Evolutionary conservation across 2,797 vertebrate genomes (phyloP), one percentile per base, ranked within the genome.

Genomic region (Pogonophryne albipinna): DNA sequence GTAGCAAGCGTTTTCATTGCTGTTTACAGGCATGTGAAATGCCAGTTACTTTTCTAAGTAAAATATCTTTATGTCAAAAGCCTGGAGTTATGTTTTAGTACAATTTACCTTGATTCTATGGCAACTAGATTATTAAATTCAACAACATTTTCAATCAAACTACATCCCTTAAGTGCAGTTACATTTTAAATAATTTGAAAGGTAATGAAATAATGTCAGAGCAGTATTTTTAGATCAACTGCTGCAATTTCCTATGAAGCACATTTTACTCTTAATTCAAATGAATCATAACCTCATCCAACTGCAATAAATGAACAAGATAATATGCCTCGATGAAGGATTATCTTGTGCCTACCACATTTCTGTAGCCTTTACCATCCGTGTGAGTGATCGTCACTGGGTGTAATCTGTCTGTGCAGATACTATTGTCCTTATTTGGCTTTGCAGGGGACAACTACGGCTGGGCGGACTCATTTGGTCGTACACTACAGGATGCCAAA

Each of bases 401-500:
- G 23, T 68, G 53, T 50, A 7, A 16, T 69, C n/a, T 61, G 42
- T 9, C 2, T 34, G 2, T 4, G 20, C 11, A 55, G 16, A 69
- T 52, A 17, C 74, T 31, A 0, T 13, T 45, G 2, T 42, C 0
- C 47, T 58, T 62, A 31, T 79, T 71, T 84, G 63, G 10, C 74
- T 86, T 88, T 85, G 51, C 79, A 96, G 94, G 93, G 63, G 93
- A 95, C 89, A 95, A 95, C 74, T 90, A 87, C 27, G 92, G 93
- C 76, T 94, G 91, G 89, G 85, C 87, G 1, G 90, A 90, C 81
- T 87, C 95, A 76, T 94, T 96, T 78, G 92, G 88, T 68, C 82
- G 49, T 74, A 81, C 85, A 14, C 72, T 92, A 23, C 79, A 86
- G 88, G 92, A 93, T 56, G 15, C 58, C 79, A 62, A 60, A 76